phyloP scores from a whole-genome alignment of 2,888 invertebrate species.

The Leucophenga maculata region DNA sequence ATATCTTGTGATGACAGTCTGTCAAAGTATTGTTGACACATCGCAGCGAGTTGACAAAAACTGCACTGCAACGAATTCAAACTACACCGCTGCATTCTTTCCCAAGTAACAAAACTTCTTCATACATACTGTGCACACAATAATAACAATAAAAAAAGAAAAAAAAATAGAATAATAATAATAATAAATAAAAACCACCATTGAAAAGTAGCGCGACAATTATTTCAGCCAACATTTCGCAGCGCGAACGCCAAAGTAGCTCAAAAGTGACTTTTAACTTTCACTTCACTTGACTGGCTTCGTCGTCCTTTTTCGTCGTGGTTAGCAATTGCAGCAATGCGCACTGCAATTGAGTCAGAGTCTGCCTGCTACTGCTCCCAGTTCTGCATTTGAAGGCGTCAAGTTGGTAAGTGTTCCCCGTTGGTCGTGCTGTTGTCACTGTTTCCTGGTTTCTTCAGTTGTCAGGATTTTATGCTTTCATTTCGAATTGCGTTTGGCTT shows the following conservation, averaged over 20 bases:
- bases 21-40: constrained; percentile 6
- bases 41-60: not conserved
- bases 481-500: constrained; percentile 13
- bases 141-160: not conserved
- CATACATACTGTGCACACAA: constrained; percentile 4
- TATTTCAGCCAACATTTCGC: constrained; percentile 42
- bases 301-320: not conserved
- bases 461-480: constrained; percentile 4
- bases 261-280: constrained; percentile 38
- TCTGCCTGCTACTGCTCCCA: constrained; percentile 27
- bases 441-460: constrained; percentile 51
- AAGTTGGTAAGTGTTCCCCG: constrained; percentile 45
- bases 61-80: not conserved
- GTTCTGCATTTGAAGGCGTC: constrained; percentile 25
- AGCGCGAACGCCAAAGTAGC: not conserved
- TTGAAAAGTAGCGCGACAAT: constrained; percentile 45
- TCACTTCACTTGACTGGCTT: constrained; percentile 48
- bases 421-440: constrained; percentile 49
- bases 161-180: constrained; percentile 11
- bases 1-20: not conserved
- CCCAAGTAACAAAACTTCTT: not conserved
- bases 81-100: not conserved
- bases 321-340: not conserved
- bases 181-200: constrained; percentile 19
- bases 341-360: constrained; percentile 39